A percentile compares a stretch with the other conserved stretches of the same genome.
Evolutionary conservation across 2,797 vertebrate genomes (phyloP).

Genomic region (Okamejei kenojei): DNA sequence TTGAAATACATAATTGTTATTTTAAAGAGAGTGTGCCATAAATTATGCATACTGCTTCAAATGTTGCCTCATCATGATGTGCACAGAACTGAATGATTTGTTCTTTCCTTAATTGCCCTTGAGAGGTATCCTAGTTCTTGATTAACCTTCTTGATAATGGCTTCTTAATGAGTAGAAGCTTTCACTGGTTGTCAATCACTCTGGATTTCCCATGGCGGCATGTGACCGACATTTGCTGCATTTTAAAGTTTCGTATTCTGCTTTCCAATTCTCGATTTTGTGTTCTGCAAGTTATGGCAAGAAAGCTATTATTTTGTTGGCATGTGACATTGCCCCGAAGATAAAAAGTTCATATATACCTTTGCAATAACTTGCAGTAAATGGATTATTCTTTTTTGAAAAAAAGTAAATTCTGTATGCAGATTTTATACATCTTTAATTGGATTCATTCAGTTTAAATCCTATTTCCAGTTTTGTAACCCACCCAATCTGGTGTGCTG

Average conservation of each 20-base stretch:
- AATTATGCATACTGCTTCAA: neutral
- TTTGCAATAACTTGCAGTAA: neutral
- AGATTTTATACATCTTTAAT: neutral
- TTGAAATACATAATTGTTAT: neutral
- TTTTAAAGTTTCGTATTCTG: neutral
- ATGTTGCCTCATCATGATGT: slow-evolving; percentile 27
- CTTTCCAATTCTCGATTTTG: neutral
- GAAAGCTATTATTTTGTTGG: neutral
- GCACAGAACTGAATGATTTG: neutral
- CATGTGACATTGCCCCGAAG: neutral
- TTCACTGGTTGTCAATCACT: slow-evolving; percentile 12
- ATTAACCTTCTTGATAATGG: slow-evolving; percentile 34
- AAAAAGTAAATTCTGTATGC: neutral
- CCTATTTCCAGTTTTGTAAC: neutral
- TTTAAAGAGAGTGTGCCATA: neutral
- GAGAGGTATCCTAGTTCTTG: slow-evolving; percentile 30
- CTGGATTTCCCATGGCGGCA: slow-evolving; percentile 9
- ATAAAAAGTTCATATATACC: neutral
- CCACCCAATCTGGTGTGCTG: neutral
- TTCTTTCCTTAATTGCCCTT: slow-evolving; percentile 7
- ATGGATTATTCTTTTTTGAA: neutral
- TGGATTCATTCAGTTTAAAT: neutral
- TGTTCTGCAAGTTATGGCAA: neutral
- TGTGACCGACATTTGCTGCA: neutral
- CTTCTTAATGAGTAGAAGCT: slow-evolving; percentile 19